Percentiles rank a stretch among this genome's conserved stretches.
Conservation (phyloP, 1,140 invertebrate species). For the Aphelenchoides fujianensis region DNA sequence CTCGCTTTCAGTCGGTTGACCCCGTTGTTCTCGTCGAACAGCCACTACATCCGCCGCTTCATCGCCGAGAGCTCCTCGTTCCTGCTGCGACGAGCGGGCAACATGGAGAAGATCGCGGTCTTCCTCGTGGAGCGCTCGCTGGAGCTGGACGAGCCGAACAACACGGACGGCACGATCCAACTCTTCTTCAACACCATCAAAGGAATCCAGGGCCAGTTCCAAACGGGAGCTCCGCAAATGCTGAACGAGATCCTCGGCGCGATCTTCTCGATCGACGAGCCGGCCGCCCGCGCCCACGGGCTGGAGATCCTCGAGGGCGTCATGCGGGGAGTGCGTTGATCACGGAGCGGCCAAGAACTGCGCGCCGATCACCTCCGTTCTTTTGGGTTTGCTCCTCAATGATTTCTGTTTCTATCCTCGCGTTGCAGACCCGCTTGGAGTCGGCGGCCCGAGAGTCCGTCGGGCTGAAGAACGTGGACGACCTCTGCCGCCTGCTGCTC, state of each 20-base stretch:
- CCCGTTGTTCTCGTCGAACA: conserved; percentile 13
- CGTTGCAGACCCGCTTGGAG: conserved; percentile 8
- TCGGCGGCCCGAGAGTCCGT: conserved; percentile 18
- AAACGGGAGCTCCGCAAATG: conserved; percentile 19
- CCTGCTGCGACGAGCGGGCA: conserved; percentile 15
- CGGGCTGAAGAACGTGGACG: conserved; percentile 17
- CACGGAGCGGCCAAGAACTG: conserved; percentile 4
- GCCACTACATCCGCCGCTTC: conserved; percentile 30
- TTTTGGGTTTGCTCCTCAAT: conserved; percentile 2
- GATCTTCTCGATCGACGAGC: conserved; percentile 26
- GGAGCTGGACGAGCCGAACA: conserved; percentile 22
- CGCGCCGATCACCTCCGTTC: neutral
- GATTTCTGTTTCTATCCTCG: conserved; percentile 5
- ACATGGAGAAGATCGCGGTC: conserved; percentile 19
- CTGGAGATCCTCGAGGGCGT: conserved; percentile 18
- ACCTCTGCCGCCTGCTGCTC: neutral
- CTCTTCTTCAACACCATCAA: conserved; percentile 29
- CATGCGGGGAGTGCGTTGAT: conserved; percentile 20
- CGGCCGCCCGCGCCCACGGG: neutral
- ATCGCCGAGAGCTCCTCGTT: conserved; percentile 28
- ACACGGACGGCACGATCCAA: conserved; percentile 17
- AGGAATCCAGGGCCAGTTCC: conserved; percentile 26
- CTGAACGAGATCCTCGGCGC: conserved; percentile 19
- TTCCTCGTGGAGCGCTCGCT: conserved; percentile 20
- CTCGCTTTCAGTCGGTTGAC: conserved; percentile 23